Percentiles rank a stretch among this genome's conserved stretches.
phyloP scores from a whole-genome alignment of 2,888 invertebrate species.

The Gibbula magus region DNA sequence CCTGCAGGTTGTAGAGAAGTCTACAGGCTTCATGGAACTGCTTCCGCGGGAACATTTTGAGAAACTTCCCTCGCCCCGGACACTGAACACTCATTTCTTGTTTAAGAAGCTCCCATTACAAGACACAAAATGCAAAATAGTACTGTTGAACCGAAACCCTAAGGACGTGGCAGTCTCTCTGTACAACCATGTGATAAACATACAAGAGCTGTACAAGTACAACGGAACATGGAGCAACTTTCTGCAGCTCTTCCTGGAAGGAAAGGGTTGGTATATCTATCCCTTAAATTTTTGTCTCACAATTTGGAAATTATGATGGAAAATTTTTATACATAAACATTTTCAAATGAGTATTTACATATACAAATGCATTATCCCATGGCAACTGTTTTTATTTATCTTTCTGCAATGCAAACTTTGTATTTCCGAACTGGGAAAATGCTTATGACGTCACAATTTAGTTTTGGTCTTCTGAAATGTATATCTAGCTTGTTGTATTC shows the following conservation, averaged over 20 bases:
- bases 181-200: conserved; percentile 14
- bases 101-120: conserved; percentile 1
- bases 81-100: conserved; percentile 12
- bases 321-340: no score
- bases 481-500: no score
- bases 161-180: conserved; percentile 29
- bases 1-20: not conserved
- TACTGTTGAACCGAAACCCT: conserved; percentile 22
- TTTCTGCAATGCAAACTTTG: no score
- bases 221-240: conserved; percentile 6
- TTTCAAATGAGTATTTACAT: no score
- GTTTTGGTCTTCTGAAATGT: no score
- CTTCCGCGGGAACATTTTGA: not conserved
- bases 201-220: conserved; percentile 1
- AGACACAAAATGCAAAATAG: conserved; percentile 21
- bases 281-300: no score
- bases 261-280: conserved; percentile 10
- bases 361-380: no score
- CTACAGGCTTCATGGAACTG: conserved; percentile 3
- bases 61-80: not conserved
- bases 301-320: no score
- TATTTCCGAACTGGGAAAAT: no score
- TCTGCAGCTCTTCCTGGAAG: conserved; percentile 6
- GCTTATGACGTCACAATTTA: no score
- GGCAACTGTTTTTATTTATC: no score